Percentiles rank a stretch among this genome's conserved stretches.
phyloP scores from a whole-genome alignment of 1,140 invertebrate species.

The Fopius arisanus region DNA sequence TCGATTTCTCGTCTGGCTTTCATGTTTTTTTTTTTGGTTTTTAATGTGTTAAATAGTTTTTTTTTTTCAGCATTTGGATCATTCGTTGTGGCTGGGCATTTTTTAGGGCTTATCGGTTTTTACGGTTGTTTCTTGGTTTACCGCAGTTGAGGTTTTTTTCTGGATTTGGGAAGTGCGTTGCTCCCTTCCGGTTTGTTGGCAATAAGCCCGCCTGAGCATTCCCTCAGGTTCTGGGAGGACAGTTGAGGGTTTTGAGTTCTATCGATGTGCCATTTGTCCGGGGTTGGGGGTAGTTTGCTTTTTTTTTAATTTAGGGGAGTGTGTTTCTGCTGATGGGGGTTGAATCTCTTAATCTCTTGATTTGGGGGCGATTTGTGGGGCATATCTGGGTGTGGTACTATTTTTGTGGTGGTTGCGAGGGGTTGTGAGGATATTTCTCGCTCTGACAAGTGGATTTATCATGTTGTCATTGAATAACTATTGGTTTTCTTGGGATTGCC shows the following conservation, averaged over 20 bases:
- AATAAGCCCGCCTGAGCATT: constrained; percentile 28
- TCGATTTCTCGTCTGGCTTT: not conserved
- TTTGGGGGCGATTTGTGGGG: not conserved
- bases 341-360: not conserved
- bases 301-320: not conserved
- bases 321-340: not conserved
- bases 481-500: not conserved
- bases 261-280: not conserved
- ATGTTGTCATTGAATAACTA: not conserved
- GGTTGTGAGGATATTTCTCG: not conserved
- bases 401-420: not conserved
- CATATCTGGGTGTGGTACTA: not conserved
- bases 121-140: not conserved
- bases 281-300: not conserved
- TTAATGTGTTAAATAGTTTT: not conserved
- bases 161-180: constrained; percentile 32
- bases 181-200: constrained; percentile 34
- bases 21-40: no score
- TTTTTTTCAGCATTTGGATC: not conserved
- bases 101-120: not conserved
- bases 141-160: not conserved
- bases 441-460: not conserved
- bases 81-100: not conserved
- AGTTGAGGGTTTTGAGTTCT: not conserved
- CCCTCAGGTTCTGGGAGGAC: not conserved